phyloP scores from a whole-genome alignment of 2,113 vertebrate species.

The Eptatretus burgeri region DNA sequence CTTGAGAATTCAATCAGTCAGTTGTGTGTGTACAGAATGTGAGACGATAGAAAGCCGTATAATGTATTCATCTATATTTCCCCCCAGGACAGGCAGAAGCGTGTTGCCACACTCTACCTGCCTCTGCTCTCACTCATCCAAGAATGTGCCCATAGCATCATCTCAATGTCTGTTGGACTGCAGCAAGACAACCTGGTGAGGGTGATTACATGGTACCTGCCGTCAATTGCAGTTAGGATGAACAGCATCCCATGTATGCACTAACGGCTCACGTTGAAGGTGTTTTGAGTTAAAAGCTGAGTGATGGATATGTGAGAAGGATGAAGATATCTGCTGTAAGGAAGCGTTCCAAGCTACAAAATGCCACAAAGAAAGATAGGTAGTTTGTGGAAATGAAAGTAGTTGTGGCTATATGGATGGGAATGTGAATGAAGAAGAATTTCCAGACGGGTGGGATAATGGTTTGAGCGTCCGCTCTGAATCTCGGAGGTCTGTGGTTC shows the following conservation, averaged over 20 bases:
- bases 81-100: slow-evolving; percentile 62
- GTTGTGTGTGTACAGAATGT: slow-evolving; percentile 8
- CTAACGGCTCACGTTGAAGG: no score
- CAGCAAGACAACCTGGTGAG: no score
- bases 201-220: background rate
- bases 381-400: slow-evolving; percentile 7
- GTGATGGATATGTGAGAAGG: background rate
- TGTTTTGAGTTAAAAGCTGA: background rate
- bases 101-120: slow-evolving; percentile 64
- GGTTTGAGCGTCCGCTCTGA: no score
- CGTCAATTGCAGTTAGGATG: background rate
- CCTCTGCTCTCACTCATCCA: slow-evolving; percentile 50
- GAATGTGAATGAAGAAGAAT: slow-evolving; percentile 1
- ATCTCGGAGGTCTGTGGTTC: no score
- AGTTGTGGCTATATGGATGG: background rate
- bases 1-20: background rate
- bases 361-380: background rate
- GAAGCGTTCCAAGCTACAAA: no score
- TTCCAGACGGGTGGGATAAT: no score
- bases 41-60: background rate
- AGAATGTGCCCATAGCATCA: slow-evolving; percentile 31
- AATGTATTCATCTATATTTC: background rate
- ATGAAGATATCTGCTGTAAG: background rate
- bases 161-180: no score
- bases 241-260: no score